Evolutionary conservation across 2,797 vertebrate genomes (phyloP), one percentile per base, ranked within the genome.

Genomic region (Bradypodion ventrale): DNA sequence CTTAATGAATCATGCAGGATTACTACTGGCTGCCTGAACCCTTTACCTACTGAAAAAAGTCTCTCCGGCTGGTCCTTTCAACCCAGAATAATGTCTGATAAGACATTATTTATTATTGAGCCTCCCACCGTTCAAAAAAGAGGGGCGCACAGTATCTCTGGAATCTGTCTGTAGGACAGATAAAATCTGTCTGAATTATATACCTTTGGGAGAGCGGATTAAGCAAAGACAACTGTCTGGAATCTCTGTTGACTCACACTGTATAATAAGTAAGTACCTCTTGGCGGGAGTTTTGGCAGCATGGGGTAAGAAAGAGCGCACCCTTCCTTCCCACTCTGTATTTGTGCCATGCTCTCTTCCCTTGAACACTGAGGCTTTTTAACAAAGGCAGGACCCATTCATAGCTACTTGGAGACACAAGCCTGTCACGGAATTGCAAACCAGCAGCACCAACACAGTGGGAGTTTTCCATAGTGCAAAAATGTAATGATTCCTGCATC

Each of bases 171-270:
- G 72, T 76, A 85, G 21, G 78, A 70, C 65, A 35, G 49, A 68
- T 77, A 78, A 74, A 78, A 77, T 74, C 8, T 78, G 59, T 83
- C 74, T 75, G 76, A 46, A 77, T 83, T 78, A 86, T 90, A 89
- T 89, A 73, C 81, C 77, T 89, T 78, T 46, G 86, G 83, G 78
- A 87, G 85, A 83, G 89, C 73, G 82, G 68, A 84, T 79, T 84
- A 84, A 91, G 85, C 88, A 89, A 92, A 94, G 91, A 90, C 75
- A 52, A 93, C 83, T 79, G 90, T 89, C 87, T 87, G 92, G 89
- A 88, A 91, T 85, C 75, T 84, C 82, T 32, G 88, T 79, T 92
- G 93, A 93, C 90, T 93, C 93, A 93, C 78, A 76, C 89, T 84
- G 84, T 83, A 88, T 62, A 83, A 91, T 90, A 90, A 88, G 89